phyloP scores from a whole-genome alignment of 2,113 vertebrate genomes.

The Excalfactoria chinensis region DNA sequence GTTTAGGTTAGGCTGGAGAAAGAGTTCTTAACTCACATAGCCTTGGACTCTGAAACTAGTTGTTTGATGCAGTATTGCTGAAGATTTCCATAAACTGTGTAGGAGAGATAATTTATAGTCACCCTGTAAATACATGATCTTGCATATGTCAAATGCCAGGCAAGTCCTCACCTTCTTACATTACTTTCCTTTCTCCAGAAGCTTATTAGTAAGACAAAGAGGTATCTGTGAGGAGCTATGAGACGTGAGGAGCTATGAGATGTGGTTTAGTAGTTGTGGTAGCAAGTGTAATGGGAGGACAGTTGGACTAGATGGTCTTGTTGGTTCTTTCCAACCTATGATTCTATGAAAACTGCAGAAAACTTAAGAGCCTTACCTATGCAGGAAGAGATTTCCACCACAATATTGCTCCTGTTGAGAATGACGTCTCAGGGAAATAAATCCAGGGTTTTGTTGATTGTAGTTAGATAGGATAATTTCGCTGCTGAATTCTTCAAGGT shows the following conservation, averaged over 20 bases:
- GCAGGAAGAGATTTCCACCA: background rate
- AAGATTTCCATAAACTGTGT: background rate
- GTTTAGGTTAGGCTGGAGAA: slow-evolving; percentile 42
- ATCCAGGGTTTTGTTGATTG: background rate
- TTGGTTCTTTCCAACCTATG: no score
- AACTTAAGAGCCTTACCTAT: background rate
- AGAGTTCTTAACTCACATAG: slow-evolving; percentile 32
- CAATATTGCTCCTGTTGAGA: background rate
- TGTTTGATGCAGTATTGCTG: background rate
- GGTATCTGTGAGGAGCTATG: background rate
- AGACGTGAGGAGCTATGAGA: no score
- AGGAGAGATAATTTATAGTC: background rate
- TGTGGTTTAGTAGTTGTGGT: no score
- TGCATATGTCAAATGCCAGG: background rate
- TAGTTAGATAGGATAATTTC: background rate
- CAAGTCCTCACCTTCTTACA: background rate
- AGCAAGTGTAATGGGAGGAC: no score
- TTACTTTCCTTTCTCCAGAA: background rate
- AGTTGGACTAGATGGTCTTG: no score
- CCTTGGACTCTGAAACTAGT: background rate
- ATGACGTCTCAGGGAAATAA: background rate
- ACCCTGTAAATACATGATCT: background rate
- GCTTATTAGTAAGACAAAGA: background rate
- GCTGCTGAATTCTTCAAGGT: background rate
- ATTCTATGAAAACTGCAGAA: background rate